Percentiles rank a stretch among this genome's conserved stretches.
Evolutionary conservation across 1,140 invertebrate genomes (phyloP).

Genomic region (Formica selysi): DNA sequence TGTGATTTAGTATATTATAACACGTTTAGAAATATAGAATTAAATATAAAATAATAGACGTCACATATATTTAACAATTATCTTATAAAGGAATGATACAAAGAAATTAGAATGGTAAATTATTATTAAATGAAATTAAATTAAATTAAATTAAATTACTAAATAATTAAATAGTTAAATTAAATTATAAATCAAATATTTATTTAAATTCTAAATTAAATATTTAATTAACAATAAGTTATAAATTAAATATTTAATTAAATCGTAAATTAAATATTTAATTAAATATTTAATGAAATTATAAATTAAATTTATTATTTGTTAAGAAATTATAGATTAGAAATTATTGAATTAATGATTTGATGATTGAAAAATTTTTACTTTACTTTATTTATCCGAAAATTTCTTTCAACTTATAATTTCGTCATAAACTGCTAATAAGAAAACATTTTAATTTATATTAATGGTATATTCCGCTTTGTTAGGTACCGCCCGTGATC

Average conservation of each 20-base stretch:
- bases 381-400: background rate
- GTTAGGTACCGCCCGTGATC: slow-evolving; percentile 93
- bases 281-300: background rate
- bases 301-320: background rate
- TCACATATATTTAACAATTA: too few relatives aligned
- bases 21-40: slow-evolving; percentile 7
- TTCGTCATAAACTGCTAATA: slow-evolving; percentile 41
- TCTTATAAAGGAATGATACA: too few relatives aligned
- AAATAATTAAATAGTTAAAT: background rate
- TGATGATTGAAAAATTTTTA: background rate
- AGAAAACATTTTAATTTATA: background rate
- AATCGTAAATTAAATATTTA: background rate
- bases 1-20: background rate
- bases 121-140: too few relatives aligned
- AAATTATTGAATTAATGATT: background rate
- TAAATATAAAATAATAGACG: too few relatives aligned
- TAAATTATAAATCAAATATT: background rate
- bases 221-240: too few relatives aligned
- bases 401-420: background rate
- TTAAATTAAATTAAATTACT: too few relatives aligned
- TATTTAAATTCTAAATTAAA: background rate
- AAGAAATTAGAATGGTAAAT: too few relatives aligned
- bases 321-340: background rate
- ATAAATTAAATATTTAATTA: background rate
- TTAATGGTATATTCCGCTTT: slow-evolving; percentile 57